Evolutionary conservation across 64 coral and sea anemone genomes (phyloP), one percentile per base, ranked within the genome.

Genomic region (Dendronephthya gigantea): DNA sequence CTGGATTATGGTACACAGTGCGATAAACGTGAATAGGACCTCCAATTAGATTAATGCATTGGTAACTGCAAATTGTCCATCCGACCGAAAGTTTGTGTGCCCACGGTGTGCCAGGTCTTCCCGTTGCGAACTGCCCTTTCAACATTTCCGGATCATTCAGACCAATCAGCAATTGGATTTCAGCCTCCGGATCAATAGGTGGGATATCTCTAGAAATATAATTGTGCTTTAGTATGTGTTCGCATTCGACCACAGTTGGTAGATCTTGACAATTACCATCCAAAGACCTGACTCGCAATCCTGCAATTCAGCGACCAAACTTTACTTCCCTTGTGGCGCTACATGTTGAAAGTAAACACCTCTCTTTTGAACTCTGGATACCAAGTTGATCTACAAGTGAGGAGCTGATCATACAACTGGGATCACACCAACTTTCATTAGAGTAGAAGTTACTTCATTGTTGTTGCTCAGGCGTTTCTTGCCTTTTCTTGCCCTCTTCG

Each of bases 51-150:
- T 27, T 11, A 74, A 74, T 28, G 8, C 68, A 74, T 27, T 30
- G n/a, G 12, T 74, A 28, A 74, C 68, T 28, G 32, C 68, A 74
- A 5, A 74, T 74, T 27, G 68, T 74, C 68, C 68, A 74, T 1
- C 68, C 68, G 30, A 74, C n/a, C 12, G 68, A 27, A 27, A 74
- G 68, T 74, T 35, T 74, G 8, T 74, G 68, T 27, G 23, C 68
- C 68, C 68, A 74, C 23, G 23, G 68, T 30, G 17, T 16, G 30
- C 68, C 68, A 25, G n/a, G n/a, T 35, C n/a, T 17, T 13, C 13
- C 68, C 68, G 25, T 74, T 74, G 30, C 68, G 68, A 35, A 74
- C 22, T 74, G n/a, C 68, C 30, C 68, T 74, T 74, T 74, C 68
- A 74, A 1, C 22, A 74, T 74, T 35, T 74, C 68, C 13, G 68